A percentile compares a stretch with the other conserved stretches of the same genome.
Conservation (phyloP, 2,113 vertebrate genomes). For the Nanger granti region DNA sequence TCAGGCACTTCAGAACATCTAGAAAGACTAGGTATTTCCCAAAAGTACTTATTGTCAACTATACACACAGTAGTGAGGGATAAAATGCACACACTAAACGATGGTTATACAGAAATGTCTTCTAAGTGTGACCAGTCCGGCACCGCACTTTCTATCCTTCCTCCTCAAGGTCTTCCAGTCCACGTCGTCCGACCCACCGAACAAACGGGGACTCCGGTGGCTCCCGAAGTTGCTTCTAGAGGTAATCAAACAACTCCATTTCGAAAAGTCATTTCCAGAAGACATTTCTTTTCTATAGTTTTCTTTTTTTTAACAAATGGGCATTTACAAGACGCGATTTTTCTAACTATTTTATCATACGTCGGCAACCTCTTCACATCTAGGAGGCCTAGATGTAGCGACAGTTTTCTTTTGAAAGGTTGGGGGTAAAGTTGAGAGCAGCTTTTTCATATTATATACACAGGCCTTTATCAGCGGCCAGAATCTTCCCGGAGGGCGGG, state of each 20-base stretch:
- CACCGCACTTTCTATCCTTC: background rate
- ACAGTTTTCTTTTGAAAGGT: too few species aligned
- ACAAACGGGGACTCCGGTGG: background rate
- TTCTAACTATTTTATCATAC: background rate
- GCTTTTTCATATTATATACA: too few species aligned
- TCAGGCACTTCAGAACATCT: background rate
- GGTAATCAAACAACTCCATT: background rate
- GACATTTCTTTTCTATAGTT: background rate
- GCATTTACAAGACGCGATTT: background rate
- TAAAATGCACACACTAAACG: background rate
- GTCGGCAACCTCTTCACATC: background rate
- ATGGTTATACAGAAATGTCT: background rate
- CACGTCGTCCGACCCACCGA: background rate
- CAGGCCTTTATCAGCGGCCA: too few species aligned
- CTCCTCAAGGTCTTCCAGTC: background rate
- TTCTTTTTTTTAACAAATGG: background rate
- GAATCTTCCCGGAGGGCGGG: too few species aligned
- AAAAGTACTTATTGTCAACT: background rate
- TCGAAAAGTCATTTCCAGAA: background rate
- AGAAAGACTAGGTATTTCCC: background rate
- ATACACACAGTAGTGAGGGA: background rate
- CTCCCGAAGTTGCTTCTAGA: background rate
- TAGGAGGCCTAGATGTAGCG: too few species aligned
- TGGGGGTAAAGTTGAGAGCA: too few species aligned
- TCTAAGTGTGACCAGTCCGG: background rate